phyloP scores from a whole-genome alignment of 1,140 invertebrate species.

The Macrobrachium nipponense region DNA sequence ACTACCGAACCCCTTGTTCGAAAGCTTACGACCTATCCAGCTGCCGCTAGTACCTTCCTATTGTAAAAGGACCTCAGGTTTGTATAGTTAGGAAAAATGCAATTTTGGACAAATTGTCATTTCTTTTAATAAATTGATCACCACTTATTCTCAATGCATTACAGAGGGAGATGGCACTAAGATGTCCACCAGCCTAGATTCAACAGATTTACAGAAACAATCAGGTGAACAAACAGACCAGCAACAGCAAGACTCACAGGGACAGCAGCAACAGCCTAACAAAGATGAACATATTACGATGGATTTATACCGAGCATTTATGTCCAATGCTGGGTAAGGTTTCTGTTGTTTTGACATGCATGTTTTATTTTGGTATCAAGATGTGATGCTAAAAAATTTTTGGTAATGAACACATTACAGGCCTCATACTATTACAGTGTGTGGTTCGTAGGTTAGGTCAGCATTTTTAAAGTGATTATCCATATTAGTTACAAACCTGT shows the following conservation, averaged over 20 bases:
- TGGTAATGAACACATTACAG: not conserved
- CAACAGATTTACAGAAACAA: slow-evolving; percentile 44
- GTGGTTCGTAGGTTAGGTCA: no score
- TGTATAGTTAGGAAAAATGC: no score
- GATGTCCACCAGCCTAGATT: slow-evolving; percentile 54
- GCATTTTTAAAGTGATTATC: no score
- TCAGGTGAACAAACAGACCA: slow-evolving; percentile 36
- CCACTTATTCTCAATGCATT: not conserved
- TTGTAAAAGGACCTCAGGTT: no score
- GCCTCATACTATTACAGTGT: no score
- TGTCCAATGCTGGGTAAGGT: slow-evolving; percentile 67
- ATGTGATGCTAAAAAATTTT: not conserved
- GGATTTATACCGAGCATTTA: slow-evolving; percentile 67
- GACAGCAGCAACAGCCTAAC: slow-evolving; percentile 49
- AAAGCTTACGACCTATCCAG: no score
- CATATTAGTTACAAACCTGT: no score
- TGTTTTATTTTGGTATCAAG: not conserved
- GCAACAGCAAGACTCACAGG: slow-evolving; percentile 19
- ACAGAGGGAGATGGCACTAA: slow-evolving; percentile 42
- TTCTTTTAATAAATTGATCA: no score
- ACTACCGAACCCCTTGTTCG: no score
- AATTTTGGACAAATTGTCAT: no score
- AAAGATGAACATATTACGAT: slow-evolving; percentile 67
- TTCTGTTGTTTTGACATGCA: not conserved
- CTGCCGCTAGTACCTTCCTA: no score